Evolutionary conservation across 2,888 invertebrate genomes (phyloP), one percentile per base, ranked within the genome.

Genomic region (Ophioninae sp.): DNA sequence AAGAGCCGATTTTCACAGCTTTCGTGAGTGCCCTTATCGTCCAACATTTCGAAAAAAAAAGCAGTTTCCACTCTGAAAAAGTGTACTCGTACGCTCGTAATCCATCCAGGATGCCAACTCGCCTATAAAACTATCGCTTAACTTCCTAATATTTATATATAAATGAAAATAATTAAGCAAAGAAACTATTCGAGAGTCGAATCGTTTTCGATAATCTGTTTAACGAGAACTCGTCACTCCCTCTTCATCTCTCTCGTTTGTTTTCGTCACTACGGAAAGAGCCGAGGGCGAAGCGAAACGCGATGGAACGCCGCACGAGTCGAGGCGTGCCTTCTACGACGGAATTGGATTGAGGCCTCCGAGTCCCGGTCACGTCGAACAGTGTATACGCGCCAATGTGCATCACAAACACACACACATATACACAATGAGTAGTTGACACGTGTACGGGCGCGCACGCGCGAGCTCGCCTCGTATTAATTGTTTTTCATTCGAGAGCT

Each of bases 331-430:
- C 17, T 81, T 78, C 30, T 30, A 30, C 83, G 85, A 81, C 81
- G 78, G 77, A 85, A 83, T 83, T 85, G 83, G 83, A 85, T 85
- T 80, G 83, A 79, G 79, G 79, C 73, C 75, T 81, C 69, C 62
- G 56, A 76, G 78, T 69, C 78, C 68, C 77, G 72, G 77, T 77
- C 81, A 68, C 73, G 77, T 81, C 50, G 76, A 56, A 59, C n/a
- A 59, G n/a, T 50, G 17, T 13, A 61, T 23, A 23, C 68, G 68
- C 50, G 8, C 44, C 68, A 50, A 50, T 13, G 50, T 50, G 50
- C 50, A 50, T 50, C 50, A 50, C 41, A 41, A 41, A 41, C 41
- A 41, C 7, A 8, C 41, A 41, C 67, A 21, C 67, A 13, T 13
- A 50, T 17, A 10, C 50, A 17, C 13, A 50, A 50, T 13, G 17